Percentiles rank a stretch among this genome's conserved stretches.
These are phyloP conservation scores for Limanda limanda DNA, from an alignment of 2,113 vertebrate genomes.

Conservation along the genomic window DNA sequence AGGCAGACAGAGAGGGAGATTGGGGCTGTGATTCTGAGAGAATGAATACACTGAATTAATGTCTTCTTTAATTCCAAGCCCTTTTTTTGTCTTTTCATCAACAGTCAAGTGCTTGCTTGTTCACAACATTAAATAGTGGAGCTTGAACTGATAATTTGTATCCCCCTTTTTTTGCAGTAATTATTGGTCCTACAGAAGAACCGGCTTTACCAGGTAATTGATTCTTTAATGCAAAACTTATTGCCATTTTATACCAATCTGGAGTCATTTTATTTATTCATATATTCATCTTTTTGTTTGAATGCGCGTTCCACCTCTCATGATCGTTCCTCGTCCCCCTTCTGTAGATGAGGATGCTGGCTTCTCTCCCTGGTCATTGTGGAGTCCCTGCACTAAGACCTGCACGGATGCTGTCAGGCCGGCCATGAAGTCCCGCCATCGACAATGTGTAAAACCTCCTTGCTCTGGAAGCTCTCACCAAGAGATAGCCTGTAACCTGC, in stretches of 20 bases:
- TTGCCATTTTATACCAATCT: not conserved
- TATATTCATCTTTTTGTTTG: not conserved
- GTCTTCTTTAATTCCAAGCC: not conserved
- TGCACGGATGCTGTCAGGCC: constrained; percentile 83
- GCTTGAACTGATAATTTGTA: not conserved
- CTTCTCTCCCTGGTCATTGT: constrained; percentile 83
- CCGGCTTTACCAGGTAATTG: constrained; percentile 74
- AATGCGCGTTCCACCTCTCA: not conserved
- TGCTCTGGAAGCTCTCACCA: constrained; percentile 83
- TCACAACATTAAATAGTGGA: not conserved
- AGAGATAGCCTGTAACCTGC: constrained; percentile 87
- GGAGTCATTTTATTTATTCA: too few species aligned
- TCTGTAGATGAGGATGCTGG: constrained; percentile 77
- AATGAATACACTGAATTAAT: not conserved
- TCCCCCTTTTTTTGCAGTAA: constrained; percentile 55
- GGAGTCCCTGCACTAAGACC: constrained; percentile 86
- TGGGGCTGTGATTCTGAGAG: not conserved
- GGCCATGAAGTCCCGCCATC: constrained; percentile 80
- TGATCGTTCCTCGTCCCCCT: not conserved
- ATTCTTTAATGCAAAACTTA: not conserved
- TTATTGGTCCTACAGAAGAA: constrained; percentile 75
- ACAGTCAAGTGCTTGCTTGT: not conserved
- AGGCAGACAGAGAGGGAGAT: not conserved
- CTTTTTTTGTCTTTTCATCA: not conserved
- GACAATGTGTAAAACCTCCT: constrained; percentile 77